These are phyloP conservation scores for Parnassius mnemosyne DNA, from an alignment of 2,888 invertebrate genomes.

Conservation along the genomic window DNA sequence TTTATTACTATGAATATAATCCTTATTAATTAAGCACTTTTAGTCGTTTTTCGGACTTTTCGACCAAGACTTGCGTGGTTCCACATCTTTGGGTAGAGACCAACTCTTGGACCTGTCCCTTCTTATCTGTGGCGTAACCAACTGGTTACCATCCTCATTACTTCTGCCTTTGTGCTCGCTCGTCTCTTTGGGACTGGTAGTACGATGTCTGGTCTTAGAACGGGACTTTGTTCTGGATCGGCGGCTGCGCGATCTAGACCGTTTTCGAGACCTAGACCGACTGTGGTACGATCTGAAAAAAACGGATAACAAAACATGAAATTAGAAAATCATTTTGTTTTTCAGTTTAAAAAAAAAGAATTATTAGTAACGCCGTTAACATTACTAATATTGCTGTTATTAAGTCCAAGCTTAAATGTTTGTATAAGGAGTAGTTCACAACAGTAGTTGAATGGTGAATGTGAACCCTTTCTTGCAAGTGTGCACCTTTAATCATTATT, in stretches of 20 bases:
- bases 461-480: too few relatives aligned
- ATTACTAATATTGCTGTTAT: too few relatives aligned
- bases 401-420: too few relatives aligned
- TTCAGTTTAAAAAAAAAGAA: too few relatives aligned
- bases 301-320: background rate
- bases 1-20: background rate
- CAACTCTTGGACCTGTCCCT: conserved; percentile 79
- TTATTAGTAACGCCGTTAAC: too few relatives aligned
- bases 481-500: too few relatives aligned
- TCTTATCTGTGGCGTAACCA: conserved; percentile 27
- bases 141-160: background rate
- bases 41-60: conserved; percentile 3
- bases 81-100: conserved; percentile 80
- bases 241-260: conserved; percentile 45
- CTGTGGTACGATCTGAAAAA: conserved; percentile 55
- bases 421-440: too few relatives aligned
- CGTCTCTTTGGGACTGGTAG: conserved; percentile 27
- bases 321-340: too few relatives aligned
- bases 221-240: conserved; percentile 41
- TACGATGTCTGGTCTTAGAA: conserved; percentile 34
- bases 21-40: background rate
- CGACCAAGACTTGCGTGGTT: conserved; percentile 73
- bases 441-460: too few relatives aligned
- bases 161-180: background rate
- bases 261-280: conserved; percentile 53